Percentiles rank a stretch among this genome's conserved stretches.
phyloP scores from a whole-genome alignment of 1,140 invertebrate species.

The Saccostrea glomerata region DNA sequence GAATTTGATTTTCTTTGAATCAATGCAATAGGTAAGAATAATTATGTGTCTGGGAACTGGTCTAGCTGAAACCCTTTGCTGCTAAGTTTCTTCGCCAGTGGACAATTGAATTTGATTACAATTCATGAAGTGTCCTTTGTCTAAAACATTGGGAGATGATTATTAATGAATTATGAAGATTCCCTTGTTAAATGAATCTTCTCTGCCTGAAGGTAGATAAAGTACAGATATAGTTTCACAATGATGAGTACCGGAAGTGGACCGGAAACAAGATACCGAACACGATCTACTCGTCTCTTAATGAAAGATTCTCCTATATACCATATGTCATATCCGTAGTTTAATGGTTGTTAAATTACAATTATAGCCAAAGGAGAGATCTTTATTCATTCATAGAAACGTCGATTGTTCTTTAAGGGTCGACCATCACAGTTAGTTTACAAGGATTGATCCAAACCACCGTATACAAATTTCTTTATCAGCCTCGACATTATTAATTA shows the following conservation, averaged over 20 bases:
- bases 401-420: background rate
- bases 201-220: background rate
- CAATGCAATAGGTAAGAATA: no score
- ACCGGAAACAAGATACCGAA: background rate
- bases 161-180: background rate
- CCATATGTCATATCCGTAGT: conserved; percentile 26
- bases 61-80: background rate
- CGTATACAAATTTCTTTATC: background rate
- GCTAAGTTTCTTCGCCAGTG: background rate
- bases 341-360: conserved; percentile 8
- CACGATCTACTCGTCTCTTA: conserved; percentile 4
- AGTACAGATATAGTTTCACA: background rate
- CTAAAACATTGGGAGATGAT: background rate
- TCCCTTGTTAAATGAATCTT: background rate
- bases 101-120: background rate
- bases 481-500: background rate
- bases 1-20: no score
- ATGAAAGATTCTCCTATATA: background rate
- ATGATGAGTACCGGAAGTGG: background rate
- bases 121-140: background rate
- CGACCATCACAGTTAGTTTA: background rate
- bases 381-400: conserved; percentile 15
- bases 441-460: background rate
- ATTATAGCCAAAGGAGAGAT: background rate
- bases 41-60: no score